These are phyloP conservation scores for Trachelus iudaicus DNA, from an alignment of 2,888 invertebrate species.

Conservation along the genomic window DNA sequence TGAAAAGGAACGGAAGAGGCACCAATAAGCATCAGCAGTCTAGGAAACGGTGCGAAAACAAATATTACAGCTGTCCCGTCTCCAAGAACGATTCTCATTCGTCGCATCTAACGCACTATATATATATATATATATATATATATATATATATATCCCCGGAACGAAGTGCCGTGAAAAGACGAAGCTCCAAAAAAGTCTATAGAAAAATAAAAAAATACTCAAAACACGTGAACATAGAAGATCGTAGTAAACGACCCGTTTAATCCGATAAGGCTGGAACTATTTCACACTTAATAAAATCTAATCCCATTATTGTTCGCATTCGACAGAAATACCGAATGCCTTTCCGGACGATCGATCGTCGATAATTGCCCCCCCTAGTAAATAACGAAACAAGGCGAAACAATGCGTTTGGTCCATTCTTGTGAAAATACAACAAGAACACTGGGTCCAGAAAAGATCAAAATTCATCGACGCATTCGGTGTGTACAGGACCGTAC, in stretches of 20 bases:
- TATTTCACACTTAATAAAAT: neutral
- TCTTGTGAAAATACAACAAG: neutral
- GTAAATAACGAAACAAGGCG: conserved; percentile 5
- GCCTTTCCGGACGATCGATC: neutral
- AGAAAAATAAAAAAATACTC: neutral
- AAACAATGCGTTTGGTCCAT: conserved; percentile 1
- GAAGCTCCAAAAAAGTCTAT: neutral
- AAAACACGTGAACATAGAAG: neutral
- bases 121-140: neutral
- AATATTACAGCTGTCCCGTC: neutral
- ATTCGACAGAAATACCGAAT: neutral
- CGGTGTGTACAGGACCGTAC: neutral
- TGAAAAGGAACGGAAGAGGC: neutral
- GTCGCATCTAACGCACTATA: neutral
- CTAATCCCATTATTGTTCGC: neutral
- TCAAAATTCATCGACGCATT: neutral
- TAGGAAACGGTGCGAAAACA: neutral
- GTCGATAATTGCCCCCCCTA: neutral
- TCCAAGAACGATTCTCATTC: neutral
- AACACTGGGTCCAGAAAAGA: neutral
- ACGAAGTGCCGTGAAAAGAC: neutral
- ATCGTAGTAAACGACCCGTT: neutral
- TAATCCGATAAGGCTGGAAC: neutral
- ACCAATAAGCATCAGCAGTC: neutral
- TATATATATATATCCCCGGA: neutral